Evolutionary conservation across 2,888 invertebrate genomes (phyloP), one percentile per base, ranked within the genome.

Genomic region (Cacoxenus indagator): DNA sequence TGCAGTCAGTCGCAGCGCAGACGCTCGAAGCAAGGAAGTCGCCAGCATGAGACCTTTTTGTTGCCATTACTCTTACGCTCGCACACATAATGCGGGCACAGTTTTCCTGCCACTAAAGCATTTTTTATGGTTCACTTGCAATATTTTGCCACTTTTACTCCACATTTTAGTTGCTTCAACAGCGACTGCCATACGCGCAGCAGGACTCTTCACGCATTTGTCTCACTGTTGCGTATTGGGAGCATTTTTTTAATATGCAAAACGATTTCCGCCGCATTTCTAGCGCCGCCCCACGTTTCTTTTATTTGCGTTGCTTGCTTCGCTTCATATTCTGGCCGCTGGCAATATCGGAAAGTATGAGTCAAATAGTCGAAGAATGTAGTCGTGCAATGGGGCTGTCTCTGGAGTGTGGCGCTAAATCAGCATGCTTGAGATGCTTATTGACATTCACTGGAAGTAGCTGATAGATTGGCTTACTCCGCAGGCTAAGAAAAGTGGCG

Each of bases 211-310:
- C 14, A 26, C n/a, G 17, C 17, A 59, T 64, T 37, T 55, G 59
- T 54, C 27, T 59, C 43, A 27, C 59, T 19, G 31, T 59, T 59
- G 57, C 76, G 79, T 75, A 83, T 82, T 82, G 79, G 75, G 81
- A 76, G 75, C 70, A 81, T 82, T 84, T 83, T n/a, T 84, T 81
- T 82, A 81, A 82, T 81, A 81, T 81, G 81, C 81, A 81, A 81
- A 81, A 82, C 81, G 83, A 81, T 84, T 84, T 81, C 81, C 84
- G 78, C 74, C 72, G 17, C 27, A 71, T 73, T 75, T 74, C 69
- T 51, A 65, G 57, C 64, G 17, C 69, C 26, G 66, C 51, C 19
- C 48, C 51, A 22, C 57, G 14, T 31, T 48, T 26, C 48, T 48
- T 61, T 19, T 55, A 19, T 54, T 51, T 43, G 1, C 59, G 26